Base-by-base conservation (phyloP, 2,888 invertebrate species). In the Eudasyphora cyanicolor region DNA sequence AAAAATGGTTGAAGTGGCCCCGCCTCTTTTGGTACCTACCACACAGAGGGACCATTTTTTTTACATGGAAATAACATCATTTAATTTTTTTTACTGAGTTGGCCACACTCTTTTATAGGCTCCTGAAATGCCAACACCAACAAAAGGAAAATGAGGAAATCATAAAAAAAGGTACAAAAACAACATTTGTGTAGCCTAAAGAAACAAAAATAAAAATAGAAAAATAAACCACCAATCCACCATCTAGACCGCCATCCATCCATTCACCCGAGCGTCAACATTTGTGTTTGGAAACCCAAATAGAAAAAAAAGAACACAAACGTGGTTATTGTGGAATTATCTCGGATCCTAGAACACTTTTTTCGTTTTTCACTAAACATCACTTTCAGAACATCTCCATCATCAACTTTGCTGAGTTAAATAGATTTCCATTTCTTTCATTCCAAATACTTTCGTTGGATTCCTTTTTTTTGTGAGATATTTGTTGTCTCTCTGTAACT, bases 331-430 rank as follows among this genome's bases (percentile, higher is more conserved):
- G 73, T 64, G 42, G 64, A 62, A 62, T 54, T 29, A 49, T 29
- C 29, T 45, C 42, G 38, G 38, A 75, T 62, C 38, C 60, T 12
- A 27, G 17, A 51, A 32, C 45, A 45, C 45, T 45, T 45, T n/a
- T 71, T 62, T 35, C 4, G n/a, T 2, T 19, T 69, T 79, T 32
- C 35, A 8, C 64, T 24, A 54, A 54, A 54, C 24, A 24, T 54
- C 29, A 38, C 8, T 64, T 54, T 29, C 19, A 17, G n/a, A n/a
- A 57, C 71, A n/a, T 62, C 24, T 71, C 32, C 64, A 70, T 69
- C 24, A 51, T 51, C 57, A 70, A 42, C 80, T 76, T 80, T 67
- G n/a, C n/a, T n/a, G 42, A 76, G 71, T 71, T 80, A 76, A 76
- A 81, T 51, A 81, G 32, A 73, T 57, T 81, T 64, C 1, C 57